Evolutionary conservation across 2,888 invertebrate species (phyloP).

Genomic region (Stenoptilia bipunctidactyla): DNA sequence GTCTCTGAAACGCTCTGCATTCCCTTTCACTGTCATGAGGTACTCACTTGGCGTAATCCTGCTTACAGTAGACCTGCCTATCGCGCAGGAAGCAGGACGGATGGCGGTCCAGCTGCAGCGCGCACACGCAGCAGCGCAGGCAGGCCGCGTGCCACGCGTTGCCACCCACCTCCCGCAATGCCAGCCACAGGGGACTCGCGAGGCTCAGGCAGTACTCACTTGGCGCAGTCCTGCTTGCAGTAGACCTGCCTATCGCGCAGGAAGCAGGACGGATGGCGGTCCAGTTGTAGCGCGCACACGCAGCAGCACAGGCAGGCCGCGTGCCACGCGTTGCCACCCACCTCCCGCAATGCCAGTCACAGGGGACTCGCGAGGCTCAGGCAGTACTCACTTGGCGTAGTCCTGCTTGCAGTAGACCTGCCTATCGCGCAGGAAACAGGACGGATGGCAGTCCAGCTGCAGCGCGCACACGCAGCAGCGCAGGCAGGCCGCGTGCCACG

Average conservation of each 20-base stretch:
- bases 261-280: conserved; percentile 93
- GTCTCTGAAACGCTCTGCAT: too few relatives aligned
- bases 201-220: too few relatives aligned
- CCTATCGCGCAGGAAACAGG: conserved; percentile 92
- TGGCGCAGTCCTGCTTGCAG: conserved; percentile 94
- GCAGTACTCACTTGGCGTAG: conserved; percentile 91
- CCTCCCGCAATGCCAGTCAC: conserved; percentile 81
- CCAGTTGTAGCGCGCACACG: conserved; percentile 89
- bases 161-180: conserved; percentile 87
- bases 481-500: conserved; percentile 93
- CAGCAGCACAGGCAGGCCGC: conserved; percentile 91
- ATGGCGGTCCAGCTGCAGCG: conserved; percentile 88
- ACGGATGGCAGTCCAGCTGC: conserved; percentile 90
- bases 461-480: conserved; percentile 93
- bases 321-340: conserved; percentile 94
- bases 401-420: conserved; percentile 95
- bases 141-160: conserved; percentile 94
- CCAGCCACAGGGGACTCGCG: too few relatives aligned
- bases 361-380: too few relatives aligned
- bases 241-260: conserved; percentile 91
- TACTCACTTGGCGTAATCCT: conserved; percentile 93
- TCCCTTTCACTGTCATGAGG: too few relatives aligned
- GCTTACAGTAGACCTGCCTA: conserved; percentile 92
- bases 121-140: conserved; percentile 92
- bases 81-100: conserved; percentile 94